Conservation (phyloP, 2,888 invertebrate genomes). For the Cerastis rubricosa region DNA sequence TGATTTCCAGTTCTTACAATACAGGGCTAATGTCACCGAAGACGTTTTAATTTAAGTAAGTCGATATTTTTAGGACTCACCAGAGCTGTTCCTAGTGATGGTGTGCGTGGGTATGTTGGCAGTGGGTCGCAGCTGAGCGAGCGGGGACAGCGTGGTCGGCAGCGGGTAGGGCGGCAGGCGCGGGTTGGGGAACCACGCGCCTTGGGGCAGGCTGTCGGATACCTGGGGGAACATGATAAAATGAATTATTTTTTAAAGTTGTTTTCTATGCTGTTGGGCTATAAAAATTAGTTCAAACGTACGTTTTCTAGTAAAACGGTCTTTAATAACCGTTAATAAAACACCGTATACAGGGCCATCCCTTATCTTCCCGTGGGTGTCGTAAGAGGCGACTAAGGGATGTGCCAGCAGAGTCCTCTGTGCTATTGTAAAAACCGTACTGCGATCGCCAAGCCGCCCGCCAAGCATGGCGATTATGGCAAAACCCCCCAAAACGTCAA, state of each 20-base stretch:
- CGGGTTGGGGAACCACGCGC: constrained; percentile 95
- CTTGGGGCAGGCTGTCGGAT: constrained; percentile 78
- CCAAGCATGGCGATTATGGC: too few relatives aligned
- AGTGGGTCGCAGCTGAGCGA: constrained; percentile 96
- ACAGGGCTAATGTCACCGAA: too few relatives aligned
- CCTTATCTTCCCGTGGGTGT: too few relatives aligned
- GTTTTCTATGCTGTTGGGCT: too few relatives aligned
- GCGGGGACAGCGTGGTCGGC: constrained; percentile 94
- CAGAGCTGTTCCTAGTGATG: constrained; percentile 88
- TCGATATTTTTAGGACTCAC: constrained; percentile 72
- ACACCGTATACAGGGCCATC: not conserved
- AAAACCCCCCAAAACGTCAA: too few relatives aligned
- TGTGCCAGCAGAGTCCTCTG: too few relatives aligned
- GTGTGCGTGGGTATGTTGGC: constrained; percentile 88
- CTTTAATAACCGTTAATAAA: not conserved
- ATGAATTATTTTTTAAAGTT: not conserved
- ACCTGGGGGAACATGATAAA: constrained; percentile 67
- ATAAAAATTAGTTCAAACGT: not conserved
- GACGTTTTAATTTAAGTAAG: too few relatives aligned
- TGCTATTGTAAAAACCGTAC: too few relatives aligned
- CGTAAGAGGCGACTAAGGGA: too few relatives aligned
- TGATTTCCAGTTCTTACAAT: too few relatives aligned
- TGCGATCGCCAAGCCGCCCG: too few relatives aligned
- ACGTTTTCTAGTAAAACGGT: not conserved
- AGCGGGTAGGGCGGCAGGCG: constrained; percentile 97